Base-by-base conservation (phyloP, 2,797 vertebrate species). In the Alectoris magna region DNA sequence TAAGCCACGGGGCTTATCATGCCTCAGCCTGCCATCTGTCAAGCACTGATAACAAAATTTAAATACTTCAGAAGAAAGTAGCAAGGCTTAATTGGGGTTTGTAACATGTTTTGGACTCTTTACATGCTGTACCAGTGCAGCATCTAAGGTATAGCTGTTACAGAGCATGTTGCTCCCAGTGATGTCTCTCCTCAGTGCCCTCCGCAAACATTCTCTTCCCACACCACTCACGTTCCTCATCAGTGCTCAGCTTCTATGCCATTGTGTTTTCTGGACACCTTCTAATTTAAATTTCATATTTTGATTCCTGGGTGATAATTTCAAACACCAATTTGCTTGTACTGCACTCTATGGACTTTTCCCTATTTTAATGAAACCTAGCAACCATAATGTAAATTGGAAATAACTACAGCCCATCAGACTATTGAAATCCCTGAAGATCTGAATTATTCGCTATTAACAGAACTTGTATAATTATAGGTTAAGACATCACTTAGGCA, bases 391-490 rank as follows among this genome's bases (percentile, higher is more conserved):
- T 89, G 83, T 93, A 94, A 95, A 96, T 84, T 96, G 59, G 70
- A 95, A 97, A 94, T 69, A 95, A 94, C 92, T 94, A 78, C 92
- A 96, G 44, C 87, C 92, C 74, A 84, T 91, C 91, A 94, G 84
- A 94, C 81, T 95, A 84, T 36, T 91, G 92, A 92, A 94, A 90
- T 90, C 94, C 85, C 87, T 71, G 63, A 80, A 89, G 93, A 96
- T 91, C 75, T 95, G 78, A 95, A 96, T 95, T 95, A 96, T 96
- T 96, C 96, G 91, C 90, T 94, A 95, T 96, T 96, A 96, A 93
- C 92, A 97, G 95, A 90, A 91, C 91, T 94, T 90, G 76, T 93
- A 93, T 97, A 96, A 97, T 97, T 97, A 94, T 96, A 96, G 93
- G 90, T 94, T 96, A 95, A 94, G 87, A 94, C 96, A 92, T 92